Evolutionary conservation across 2,888 invertebrate species (phyloP).

Genomic region (Leptinotarsa juncta): DNA sequence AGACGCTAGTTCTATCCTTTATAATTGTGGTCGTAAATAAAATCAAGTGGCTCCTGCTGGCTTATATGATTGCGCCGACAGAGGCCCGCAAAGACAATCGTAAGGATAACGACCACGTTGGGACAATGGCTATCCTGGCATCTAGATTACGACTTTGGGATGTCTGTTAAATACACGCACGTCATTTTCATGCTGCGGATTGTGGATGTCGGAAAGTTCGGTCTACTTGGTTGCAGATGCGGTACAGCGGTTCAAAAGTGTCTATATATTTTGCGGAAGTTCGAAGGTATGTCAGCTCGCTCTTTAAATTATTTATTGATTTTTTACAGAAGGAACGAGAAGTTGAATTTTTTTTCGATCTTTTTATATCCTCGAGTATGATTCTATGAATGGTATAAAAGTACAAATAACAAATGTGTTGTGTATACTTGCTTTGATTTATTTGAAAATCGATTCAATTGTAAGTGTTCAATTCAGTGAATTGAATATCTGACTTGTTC

Average conservation of each 20-base stretch:
- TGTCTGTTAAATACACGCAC: conserved; percentile 42
- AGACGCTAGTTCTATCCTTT: conserved; percentile 4
- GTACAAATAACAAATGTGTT: no score
- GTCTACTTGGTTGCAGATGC: conserved; percentile 13
- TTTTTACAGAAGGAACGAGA: no score
- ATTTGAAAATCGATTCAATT: no score
- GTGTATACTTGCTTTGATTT: no score
- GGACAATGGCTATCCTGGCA: conserved; percentile 50
- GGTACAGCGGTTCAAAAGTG: neutral
- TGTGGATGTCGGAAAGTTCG: neutral
- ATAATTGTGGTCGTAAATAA: conserved; percentile 22
- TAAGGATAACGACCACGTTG: conserved; percentile 48
- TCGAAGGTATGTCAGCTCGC: neutral
- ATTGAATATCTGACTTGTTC: no score
- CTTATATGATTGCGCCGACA: conserved; percentile 14
- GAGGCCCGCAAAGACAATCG: conserved; percentile 31
- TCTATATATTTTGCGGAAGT: neutral
- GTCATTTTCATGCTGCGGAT: conserved; percentile 40
- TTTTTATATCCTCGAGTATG: no score
- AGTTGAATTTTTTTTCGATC: no score
- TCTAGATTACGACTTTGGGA: conserved; percentile 45
- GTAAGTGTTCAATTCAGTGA: no score
- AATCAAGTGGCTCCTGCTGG: conserved; percentile 23
- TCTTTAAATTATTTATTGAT: no score
- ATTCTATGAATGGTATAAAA: no score